Evolutionary conservation across 2,113 vertebrate species (phyloP).

Genomic region (Piaya cayana): DNA sequence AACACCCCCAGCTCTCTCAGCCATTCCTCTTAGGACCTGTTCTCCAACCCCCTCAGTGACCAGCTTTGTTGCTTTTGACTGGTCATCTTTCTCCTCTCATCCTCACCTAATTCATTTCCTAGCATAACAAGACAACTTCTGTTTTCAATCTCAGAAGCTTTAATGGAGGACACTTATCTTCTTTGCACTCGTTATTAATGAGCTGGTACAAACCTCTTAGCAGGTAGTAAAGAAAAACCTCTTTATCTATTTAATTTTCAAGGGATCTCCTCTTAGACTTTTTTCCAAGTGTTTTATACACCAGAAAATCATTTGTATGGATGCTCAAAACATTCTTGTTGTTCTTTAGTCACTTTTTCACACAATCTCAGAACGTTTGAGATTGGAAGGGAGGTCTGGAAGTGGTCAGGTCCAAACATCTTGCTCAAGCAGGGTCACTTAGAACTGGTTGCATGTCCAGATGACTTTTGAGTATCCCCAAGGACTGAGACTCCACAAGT

Average conservation of each 20-base stretch:
- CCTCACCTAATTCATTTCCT: rapidly evolving
- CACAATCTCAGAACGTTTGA: neutral
- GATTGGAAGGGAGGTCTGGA: neutral
- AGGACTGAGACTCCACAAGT: neutral
- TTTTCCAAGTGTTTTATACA: neutral
- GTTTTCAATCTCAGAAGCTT: neutral
- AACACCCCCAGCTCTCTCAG: no score
- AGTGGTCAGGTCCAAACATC: neutral
- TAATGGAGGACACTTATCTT: neutral
- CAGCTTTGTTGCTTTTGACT: no score
- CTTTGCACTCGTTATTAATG: neutral
- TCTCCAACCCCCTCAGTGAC: no score
- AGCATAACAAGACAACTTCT: neutral
- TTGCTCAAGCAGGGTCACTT: neutral
- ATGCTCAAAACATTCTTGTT: neutral
- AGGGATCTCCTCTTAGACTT: neutral
- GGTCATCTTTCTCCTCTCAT: neutral
- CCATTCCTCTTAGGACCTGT: no score
- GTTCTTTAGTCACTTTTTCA: neutral
- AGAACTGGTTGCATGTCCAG: neutral
- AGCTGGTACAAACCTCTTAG: neutral
- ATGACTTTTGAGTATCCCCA: neutral
- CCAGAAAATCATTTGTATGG: rapidly evolving
- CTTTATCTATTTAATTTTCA: neutral
- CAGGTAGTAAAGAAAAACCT: neutral